A percentile compares a stretch with the other conserved stretches of the same genome.
Evolutionary conservation across 2,113 vertebrate genomes (phyloP).

Genomic region (Scomber scombrus): DNA sequence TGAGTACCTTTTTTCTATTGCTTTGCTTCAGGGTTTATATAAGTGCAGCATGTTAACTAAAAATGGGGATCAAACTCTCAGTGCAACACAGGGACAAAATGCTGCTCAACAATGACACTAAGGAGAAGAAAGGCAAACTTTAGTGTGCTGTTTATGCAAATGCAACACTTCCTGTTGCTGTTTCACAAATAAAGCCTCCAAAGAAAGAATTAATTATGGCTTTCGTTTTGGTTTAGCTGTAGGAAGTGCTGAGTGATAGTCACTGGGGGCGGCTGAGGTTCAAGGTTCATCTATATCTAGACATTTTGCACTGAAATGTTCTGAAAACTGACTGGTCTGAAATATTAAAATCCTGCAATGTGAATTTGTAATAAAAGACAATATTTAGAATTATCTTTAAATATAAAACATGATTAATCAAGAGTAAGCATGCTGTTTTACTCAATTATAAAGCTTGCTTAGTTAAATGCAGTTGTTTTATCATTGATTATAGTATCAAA

Average conservation of each 20-base stretch:
- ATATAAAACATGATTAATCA: conserved; percentile 4
- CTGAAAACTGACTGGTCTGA: conserved; percentile 6
- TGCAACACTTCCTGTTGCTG: neutral
- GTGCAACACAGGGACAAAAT: neutral
- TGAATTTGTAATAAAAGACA: neutral
- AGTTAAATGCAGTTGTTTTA: conserved; percentile 48
- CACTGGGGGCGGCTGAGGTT: neutral
- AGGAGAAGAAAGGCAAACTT: neutral
- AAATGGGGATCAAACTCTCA: neutral
- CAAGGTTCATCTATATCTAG: neutral
- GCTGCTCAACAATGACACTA: neutral
- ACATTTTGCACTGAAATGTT: neutral
- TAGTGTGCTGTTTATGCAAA: neutral
- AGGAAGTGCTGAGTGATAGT: conserved; percentile 8
- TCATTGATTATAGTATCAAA: conserved; percentile 52
- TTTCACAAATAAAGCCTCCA: neutral
- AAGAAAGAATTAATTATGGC: conserved; percentile 15
- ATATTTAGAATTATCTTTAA: neutral
- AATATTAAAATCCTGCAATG: neutral
- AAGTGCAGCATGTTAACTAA: neutral
- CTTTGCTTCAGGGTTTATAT: neutral
- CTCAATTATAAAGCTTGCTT: conserved; percentile 9
- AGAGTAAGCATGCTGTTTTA: neutral
- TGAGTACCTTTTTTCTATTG: neutral
- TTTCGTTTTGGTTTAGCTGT: neutral